Evolutionary conservation across 2,113 vertebrate genomes (phyloP).

Genomic region (Chroicocephalus ridibundus): DNA sequence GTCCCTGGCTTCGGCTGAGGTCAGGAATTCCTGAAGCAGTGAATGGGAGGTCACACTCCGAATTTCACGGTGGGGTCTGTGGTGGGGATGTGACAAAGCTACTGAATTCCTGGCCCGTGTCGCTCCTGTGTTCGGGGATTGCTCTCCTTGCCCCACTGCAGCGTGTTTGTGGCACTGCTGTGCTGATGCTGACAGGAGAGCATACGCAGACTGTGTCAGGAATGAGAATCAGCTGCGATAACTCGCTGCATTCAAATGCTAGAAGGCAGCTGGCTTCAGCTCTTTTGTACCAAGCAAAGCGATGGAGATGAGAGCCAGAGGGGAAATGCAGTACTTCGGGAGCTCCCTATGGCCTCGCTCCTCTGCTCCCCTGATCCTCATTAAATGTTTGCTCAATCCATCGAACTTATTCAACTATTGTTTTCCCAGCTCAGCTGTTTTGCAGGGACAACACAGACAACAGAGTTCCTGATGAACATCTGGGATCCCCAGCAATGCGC

Average conservation of each 20-base stretch:
- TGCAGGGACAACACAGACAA: neutral
- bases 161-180: neutral
- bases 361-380: neutral
- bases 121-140: neutral
- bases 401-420: neutral
- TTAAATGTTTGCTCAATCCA: constrained; percentile 1
- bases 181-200: neutral
- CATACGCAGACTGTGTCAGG: neutral
- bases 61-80: neutral
- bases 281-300: neutral
- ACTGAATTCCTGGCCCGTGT: neutral
- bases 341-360: neutral
- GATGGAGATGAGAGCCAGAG: neutral
- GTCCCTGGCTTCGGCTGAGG: neutral
- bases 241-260: neutral
- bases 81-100: neutral
- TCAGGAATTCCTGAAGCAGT: neutral
- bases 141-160: neutral
- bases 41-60: neutral
- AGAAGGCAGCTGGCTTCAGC: neutral
- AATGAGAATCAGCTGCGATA: neutral
- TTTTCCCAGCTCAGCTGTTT: constrained; percentile 3
- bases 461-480: neutral
- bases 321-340: neutral
- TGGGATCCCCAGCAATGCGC: neutral